Percentiles rank a stretch among this genome's conserved stretches.
phyloP scores from a whole-genome alignment of 2,888 invertebrate genomes.

The Plagiodera versicolora region DNA sequence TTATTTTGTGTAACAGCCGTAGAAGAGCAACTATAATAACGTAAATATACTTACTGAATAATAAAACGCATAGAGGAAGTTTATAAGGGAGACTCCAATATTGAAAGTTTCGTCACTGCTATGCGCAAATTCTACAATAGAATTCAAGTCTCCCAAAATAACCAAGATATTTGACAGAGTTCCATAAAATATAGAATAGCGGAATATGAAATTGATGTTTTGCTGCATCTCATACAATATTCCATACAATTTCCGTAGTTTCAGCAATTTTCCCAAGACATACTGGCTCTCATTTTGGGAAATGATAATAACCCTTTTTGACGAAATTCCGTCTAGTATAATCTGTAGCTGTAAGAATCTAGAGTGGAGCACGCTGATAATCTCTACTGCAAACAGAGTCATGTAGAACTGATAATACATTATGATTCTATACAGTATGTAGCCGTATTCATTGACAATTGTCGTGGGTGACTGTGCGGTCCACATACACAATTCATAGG shows the following conservation, averaged over 20 bases:
- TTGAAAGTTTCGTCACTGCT: slow-evolving; percentile 20
- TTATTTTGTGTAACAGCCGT: not conserved
- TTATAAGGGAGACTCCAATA: slow-evolving; percentile 12
- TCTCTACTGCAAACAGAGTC: slow-evolving; percentile 11
- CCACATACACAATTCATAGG: slow-evolving; percentile 19
- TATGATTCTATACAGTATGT: slow-evolving; percentile 24
- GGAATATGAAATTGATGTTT: slow-evolving; percentile 20
- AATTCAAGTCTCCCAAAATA: slow-evolving; percentile 21
- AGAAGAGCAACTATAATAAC: no score
- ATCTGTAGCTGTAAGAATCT: slow-evolving; percentile 18
- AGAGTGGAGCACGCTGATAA: slow-evolving; percentile 11
- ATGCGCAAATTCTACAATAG: slow-evolving; percentile 18
- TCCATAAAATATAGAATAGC: slow-evolving; percentile 23
- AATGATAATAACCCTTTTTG: slow-evolving; percentile 14
- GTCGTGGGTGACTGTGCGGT: not conserved
- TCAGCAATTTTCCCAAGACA: slow-evolving; percentile 10
- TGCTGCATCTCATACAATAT: slow-evolving; percentile 13
- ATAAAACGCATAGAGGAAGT: slow-evolving; percentile 16
- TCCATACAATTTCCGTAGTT: slow-evolving; percentile 15
- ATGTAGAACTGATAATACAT: slow-evolving; percentile 27
- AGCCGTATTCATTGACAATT: slow-evolving; percentile 23
- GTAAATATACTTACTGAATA: slow-evolving; percentile 24
- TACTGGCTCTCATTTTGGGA: slow-evolving; percentile 9
- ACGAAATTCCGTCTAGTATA: slow-evolving; percentile 6
- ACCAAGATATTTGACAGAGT: slow-evolving; percentile 19